phyloP scores from a whole-genome alignment of 2,113 vertebrate genomes.

The Struthidea cinerea region DNA sequence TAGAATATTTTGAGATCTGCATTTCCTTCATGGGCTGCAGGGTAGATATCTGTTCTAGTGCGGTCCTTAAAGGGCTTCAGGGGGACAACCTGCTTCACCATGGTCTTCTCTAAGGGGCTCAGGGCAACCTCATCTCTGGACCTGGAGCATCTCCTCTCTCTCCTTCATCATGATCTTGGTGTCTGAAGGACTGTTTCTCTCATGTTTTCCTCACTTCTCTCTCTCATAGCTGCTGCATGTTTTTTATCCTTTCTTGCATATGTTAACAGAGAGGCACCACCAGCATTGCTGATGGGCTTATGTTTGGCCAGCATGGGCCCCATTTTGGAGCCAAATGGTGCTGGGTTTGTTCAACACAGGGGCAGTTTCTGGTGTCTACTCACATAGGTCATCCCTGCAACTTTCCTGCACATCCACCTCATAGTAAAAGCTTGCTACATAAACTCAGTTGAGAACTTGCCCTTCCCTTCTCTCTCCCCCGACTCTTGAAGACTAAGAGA shows the following conservation, averaged over 20 bases:
- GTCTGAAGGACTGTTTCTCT: not conserved
- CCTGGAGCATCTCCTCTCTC: fast-evolving
- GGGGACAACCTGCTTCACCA: not conserved
- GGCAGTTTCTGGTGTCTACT: not conserved
- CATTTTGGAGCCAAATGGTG: not conserved
- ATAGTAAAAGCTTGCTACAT: not conserved
- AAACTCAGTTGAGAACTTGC: not conserved
- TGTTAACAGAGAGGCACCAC: not conserved
- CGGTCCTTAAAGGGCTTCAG: not conserved
- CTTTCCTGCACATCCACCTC: not conserved
- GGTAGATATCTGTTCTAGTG: not conserved
- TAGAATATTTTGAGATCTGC: not conserved
- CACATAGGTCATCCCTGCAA: not conserved
- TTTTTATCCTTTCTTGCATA: not conserved
- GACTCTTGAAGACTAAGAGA: not conserved
- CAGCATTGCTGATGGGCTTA: fast-evolving
- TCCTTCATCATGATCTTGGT: not conserved
- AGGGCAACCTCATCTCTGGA: not conserved
- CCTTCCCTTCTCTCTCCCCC: not conserved
- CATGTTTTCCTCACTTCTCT: not conserved
- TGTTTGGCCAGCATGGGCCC: not conserved
- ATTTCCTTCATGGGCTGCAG: not conserved
- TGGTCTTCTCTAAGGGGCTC: not conserved
- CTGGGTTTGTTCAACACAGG: not conserved
- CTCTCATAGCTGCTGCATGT: not conserved